A percentile compares a stretch with the other conserved stretches of the same genome.
These are phyloP conservation scores for Fulica atra DNA, from an alignment of 2,113 vertebrate species.

Conservation along the genomic window DNA sequence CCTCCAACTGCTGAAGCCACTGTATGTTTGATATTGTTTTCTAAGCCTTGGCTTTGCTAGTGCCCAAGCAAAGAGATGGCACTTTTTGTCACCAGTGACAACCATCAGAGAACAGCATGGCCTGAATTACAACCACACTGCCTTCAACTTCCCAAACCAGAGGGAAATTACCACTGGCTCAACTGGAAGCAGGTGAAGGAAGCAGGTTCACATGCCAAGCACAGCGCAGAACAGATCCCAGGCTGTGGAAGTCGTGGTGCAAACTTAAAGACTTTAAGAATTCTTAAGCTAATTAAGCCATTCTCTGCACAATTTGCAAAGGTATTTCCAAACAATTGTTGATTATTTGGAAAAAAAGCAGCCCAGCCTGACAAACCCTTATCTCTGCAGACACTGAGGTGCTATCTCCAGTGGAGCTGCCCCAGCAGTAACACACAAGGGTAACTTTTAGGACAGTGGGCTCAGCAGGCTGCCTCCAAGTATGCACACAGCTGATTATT, in stretches of 20 bases:
- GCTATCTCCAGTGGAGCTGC: neutral
- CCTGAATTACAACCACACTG: fast-evolving
- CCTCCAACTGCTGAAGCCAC: neutral
- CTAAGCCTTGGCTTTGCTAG: neutral
- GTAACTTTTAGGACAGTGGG: neutral
- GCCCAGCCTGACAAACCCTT: neutral
- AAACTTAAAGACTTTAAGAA: neutral
- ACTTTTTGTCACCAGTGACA: neutral
- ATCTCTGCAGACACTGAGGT: neutral
- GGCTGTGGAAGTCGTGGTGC: neutral
- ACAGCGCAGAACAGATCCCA: neutral
- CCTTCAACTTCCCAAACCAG: neutral
- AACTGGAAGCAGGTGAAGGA: no score
- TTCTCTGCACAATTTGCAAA: neutral
- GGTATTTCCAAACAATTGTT: neutral
- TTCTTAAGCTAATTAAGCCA: neutral
- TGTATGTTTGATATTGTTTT: neutral
- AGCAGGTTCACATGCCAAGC: neutral
- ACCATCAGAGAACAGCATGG: neutral
- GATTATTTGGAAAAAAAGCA: neutral
- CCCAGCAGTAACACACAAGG: neutral
- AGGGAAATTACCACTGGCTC: neutral
- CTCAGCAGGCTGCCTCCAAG: neutral
- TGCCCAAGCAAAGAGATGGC: neutral
- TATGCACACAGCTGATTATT: constrained; percentile 6